Percentiles rank a stretch among this genome's conserved stretches.
phyloP scores from a whole-genome alignment of 2,888 invertebrate species.

The Neoascia interrupta region DNA sequence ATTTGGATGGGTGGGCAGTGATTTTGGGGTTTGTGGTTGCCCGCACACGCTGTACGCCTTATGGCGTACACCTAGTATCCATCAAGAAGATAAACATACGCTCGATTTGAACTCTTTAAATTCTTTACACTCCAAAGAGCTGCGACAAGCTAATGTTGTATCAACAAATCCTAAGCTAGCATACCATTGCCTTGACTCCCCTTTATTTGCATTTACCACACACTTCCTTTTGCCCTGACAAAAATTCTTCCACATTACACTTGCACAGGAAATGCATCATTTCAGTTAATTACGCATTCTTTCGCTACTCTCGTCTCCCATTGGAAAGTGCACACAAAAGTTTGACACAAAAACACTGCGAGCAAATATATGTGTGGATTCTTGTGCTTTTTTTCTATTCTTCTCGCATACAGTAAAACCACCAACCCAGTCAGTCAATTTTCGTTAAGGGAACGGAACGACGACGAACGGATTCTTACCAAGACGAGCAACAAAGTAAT shows the following conservation, averaged over 20 bases:
- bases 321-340: slow-evolving; percentile 20
- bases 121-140: too few relatives aligned
- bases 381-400: not conserved
- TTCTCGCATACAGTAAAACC: not conserved
- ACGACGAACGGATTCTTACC: not conserved
- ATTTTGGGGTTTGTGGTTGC: too few relatives aligned
- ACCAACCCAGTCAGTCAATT: slow-evolving; percentile 49
- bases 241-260: slow-evolving; percentile 25
- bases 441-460: slow-evolving; percentile 31
- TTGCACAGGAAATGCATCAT: slow-evolving; percentile 57
- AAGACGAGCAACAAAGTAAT: slow-evolving; percentile 63
- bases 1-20: too few relatives aligned
- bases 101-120: too few relatives aligned
- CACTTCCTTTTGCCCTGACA: not conserved
- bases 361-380: too few relatives aligned
- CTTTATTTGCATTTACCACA: not conserved
- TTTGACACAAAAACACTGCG: too few relatives aligned
- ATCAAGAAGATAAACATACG: too few relatives aligned
- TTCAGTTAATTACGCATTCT: slow-evolving; percentile 63
- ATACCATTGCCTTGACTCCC: not conserved
- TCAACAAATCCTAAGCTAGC: not conserved
- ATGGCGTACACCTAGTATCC: too few relatives aligned
- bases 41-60: too few relatives aligned
- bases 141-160: not conserved
- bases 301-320: too few relatives aligned